Evolutionary conservation across 2,888 invertebrate genomes (phyloP).

Genomic region (Biston stratarius): DNA sequence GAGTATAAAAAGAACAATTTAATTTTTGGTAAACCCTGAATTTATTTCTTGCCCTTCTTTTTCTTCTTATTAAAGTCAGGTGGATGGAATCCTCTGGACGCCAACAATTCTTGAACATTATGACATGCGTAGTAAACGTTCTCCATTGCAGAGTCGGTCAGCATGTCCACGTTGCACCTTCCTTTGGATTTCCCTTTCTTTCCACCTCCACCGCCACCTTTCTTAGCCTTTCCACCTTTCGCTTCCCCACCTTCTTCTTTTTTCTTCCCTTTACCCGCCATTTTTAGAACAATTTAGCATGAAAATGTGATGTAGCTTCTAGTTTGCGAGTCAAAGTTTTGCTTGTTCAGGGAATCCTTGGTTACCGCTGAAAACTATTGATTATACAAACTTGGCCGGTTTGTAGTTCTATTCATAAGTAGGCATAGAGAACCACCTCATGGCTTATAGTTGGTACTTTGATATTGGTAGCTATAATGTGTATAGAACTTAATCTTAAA

Average conservation of each 20-base stretch:
- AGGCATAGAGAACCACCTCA: neutral
- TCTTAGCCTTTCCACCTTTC: slow-evolving; percentile 83
- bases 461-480: slow-evolving; percentile 4
- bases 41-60: slow-evolving; percentile 84
- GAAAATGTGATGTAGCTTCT: slow-evolving; percentile 1
- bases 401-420: neutral
- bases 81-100: slow-evolving; percentile 95
- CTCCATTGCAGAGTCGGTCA: slow-evolving; percentile 96
- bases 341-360: slow-evolving; percentile 38
- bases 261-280: slow-evolving; percentile 78
- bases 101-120: slow-evolving; percentile 95
- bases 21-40: neutral
- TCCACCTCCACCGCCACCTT: slow-evolving; percentile 72
- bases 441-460: neutral
- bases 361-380: slow-evolving; percentile 49
- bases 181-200: slow-evolving; percentile 87
- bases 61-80: slow-evolving; percentile 95
- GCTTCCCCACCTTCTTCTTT: slow-evolving; percentile 67
- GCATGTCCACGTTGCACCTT: slow-evolving; percentile 92
- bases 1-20: no score
- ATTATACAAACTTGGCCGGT: slow-evolving; percentile 46
- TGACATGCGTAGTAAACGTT: slow-evolving; percentile 98
- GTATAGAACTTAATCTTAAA: slow-evolving; percentile 14
- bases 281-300: slow-evolving; percentile 38
- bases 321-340: slow-evolving; percentile 21